Evolutionary conservation across 2,797 vertebrate species (phyloP), one percentile per base, ranked within the genome.

Genomic region (Neopelma chrysocephalum): DNA sequence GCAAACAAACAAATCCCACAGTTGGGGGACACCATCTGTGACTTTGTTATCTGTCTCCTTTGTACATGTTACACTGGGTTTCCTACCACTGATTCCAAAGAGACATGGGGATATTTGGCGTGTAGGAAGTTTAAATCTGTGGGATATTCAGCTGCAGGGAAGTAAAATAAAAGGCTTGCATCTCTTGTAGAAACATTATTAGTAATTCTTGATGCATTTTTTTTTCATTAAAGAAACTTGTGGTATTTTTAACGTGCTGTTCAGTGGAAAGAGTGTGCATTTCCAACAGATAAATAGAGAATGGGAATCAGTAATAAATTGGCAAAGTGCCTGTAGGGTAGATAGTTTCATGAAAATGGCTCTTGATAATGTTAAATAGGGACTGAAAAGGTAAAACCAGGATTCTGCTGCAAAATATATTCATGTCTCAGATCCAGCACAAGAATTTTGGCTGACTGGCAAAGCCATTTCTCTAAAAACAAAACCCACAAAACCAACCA

Each of bases 1-100:
- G 58, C 72, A 89, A 91, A 54, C 40, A 92, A 80, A 70, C 56
- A 69, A 70, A 84, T 45, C 56, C 47, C 80, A n/a, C 40, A 50
- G 68, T 3, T 64, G 77, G 40, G 53, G 36, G 22, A 42, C 20
- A 17, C 57, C 43, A 56, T 87, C 61, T 87, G 68, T 80, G 54
- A 38, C 38, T 86, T 87, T 48, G 40, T 73, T 93, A 11, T 72
- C 18, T 64, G 20, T 62, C 53, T 87, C 47, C 58, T 89, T 50
- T 89, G n/a, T 68, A 50, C 48, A 4, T 38, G 56, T 56, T 69
- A 26, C 31, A 15, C 62, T 54, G 68, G 50, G 43, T 22, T 87
- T 70, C 51, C 71, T 60, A 21, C 45, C 53, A 19, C 45, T 12
- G 43, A 34, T n/a, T 81, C 58, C 76, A 68, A n/a, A 76, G 66